Base-by-base conservation (phyloP, 2,888 invertebrate genomes). In the Mythimna lalbum region DNA sequence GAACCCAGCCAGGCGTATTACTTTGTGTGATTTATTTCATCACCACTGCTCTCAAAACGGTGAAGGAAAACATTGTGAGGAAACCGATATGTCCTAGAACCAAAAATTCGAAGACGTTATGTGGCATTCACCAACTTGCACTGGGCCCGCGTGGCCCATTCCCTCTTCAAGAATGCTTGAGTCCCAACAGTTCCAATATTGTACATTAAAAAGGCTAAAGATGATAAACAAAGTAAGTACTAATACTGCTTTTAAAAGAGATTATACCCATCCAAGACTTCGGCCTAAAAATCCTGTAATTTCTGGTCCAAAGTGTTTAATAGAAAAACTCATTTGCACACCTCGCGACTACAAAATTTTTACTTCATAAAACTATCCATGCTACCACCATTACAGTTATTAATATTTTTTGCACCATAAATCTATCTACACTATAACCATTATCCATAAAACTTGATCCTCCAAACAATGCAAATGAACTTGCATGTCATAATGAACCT, bases 401-500 rank as follows among this genome's bases (percentile, higher is more conserved):
- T 10, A 68, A 21, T 2, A 19, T 47, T 69, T 71, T 47, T 69
- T 67, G 21, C 47, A 19, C 4, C 4, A 1, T 47, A 3, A 70
- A 71, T 27, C 33, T 43, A 21, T 27, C 9, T 9, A 56, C 3
- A 0, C 17, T 12, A 67, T 49, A 12, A 56, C 49, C 55, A 3
- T 39, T 21, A 33, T 21, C 10, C 36, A 79, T 59, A 59, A 57
- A 68, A 62, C 12, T 47, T 5, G 19, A 57, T 39, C 56, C 27
- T 9, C n/a, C 4, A 74, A 67, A 63, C 62, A 62, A 63, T 63
- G 57, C 62, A 59, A 39, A 50, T 36, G 14, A 52, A 59, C 31
- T 43, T 77, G 43, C 62, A 69, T 33, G 36, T 27, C 47, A 60
- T 78, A 81, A 65, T 64, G 72, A 64, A 77, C 64, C 63, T 36